A percentile compares a stretch with the other conserved stretches of the same genome.
phyloP scores from a whole-genome alignment of 2,888 invertebrate species.

The Craniophora ligustri region DNA sequence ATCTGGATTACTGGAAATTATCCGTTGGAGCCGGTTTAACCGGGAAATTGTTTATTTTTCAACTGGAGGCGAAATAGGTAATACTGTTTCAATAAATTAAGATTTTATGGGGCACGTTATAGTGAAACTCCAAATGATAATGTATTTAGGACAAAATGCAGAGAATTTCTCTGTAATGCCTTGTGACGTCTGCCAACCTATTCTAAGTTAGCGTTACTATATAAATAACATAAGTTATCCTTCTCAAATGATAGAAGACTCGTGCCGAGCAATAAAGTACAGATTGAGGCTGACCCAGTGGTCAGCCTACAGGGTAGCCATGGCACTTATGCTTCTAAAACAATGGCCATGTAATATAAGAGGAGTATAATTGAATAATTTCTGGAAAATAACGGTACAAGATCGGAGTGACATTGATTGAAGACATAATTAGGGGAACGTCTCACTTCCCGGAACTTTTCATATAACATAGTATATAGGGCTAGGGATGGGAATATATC shows the following conservation, averaged over 20 bases:
- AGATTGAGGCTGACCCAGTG: too few relatives aligned
- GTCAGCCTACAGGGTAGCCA: too few relatives aligned
- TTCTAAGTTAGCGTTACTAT: too few relatives aligned
- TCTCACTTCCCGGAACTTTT: conserved; percentile 26
- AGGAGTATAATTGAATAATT: conserved; percentile 32
- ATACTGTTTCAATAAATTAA: neutral
- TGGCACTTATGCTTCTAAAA: neutral
- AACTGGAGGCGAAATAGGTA: neutral
- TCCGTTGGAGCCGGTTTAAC: conserved; percentile 8
- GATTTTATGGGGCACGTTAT: neutral
- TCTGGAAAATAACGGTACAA: neutral
- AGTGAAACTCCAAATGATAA: too few relatives aligned
- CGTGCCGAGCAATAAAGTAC: too few relatives aligned
- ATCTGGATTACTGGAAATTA: conserved; percentile 19
- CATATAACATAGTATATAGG: conserved; percentile 6
- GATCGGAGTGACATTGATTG: conserved; percentile 45
- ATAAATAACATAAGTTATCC: too few relatives aligned
- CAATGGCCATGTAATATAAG: neutral
- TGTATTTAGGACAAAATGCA: too few relatives aligned
- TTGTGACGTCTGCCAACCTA: neutral
- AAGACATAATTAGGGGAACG: conserved; percentile 41
- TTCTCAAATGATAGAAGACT: too few relatives aligned
- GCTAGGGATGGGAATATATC: conserved; percentile 21
- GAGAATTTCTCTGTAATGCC: neutral
- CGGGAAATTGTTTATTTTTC: conserved; percentile 9